Percentiles rank a stretch among this genome's conserved stretches.
phyloP scores from a whole-genome alignment of 2,888 invertebrate species.

The Tribolium freemani region DNA sequence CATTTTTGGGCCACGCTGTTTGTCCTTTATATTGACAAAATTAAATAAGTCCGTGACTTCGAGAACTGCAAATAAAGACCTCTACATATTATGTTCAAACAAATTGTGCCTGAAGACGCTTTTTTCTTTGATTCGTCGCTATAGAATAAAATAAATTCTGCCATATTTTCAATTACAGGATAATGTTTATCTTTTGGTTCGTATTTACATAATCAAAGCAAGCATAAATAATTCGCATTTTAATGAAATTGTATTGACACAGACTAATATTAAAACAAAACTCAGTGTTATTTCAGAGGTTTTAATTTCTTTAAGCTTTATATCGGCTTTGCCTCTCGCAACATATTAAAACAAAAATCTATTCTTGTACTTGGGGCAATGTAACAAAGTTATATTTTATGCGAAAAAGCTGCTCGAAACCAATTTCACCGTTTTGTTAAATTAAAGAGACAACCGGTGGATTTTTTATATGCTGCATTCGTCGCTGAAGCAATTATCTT shows the following conservation, averaged over 20 bases:
- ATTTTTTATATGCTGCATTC: constrained; percentile 1
- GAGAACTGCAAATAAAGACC: background rate
- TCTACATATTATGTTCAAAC: background rate
- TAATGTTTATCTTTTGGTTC: constrained; percentile 4
- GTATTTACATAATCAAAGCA: constrained; percentile 22
- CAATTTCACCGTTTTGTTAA: constrained; percentile 23
- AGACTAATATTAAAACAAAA: constrained; percentile 23
- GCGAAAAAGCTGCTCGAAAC: constrained; percentile 10
- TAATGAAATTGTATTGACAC: constrained; percentile 22
- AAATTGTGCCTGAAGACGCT: background rate
- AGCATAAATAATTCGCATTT: constrained; percentile 21
- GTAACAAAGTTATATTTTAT: constrained; percentile 1
- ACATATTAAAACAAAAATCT: constrained; percentile 6
- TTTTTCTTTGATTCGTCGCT: background rate
- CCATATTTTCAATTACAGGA: constrained; percentile 16
- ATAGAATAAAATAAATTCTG: constrained; percentile 2
- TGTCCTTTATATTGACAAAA: too few species aligned
- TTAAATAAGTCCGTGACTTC: background rate
- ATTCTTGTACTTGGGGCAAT: constrained; percentile 3
- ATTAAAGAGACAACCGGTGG: constrained; percentile 5
- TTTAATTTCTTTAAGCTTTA: constrained; percentile 23
- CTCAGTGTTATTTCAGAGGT: background rate
- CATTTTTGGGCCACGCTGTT: too few species aligned
- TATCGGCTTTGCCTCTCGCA: background rate
- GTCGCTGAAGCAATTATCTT: background rate